These are phyloP conservation scores for Myripristis murdjan DNA, from an alignment of 2,797 vertebrate species.

Conservation along the genomic window DNA sequence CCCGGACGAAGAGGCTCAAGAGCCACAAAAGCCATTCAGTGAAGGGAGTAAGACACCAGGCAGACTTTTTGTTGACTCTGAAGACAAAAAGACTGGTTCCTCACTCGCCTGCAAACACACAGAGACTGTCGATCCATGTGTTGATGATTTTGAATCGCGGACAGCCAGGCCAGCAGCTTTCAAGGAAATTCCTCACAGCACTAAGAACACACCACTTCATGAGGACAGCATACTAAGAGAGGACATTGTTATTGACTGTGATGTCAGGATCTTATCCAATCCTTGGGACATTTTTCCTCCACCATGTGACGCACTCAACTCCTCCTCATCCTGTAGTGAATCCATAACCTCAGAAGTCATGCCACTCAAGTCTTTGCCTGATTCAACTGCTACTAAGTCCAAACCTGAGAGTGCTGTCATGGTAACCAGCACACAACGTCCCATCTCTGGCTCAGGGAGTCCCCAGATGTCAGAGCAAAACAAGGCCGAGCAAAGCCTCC, in stretches of 20 bases:
- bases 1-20: conserved; percentile 35
- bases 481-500: conserved; percentile 33
- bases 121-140: background rate
- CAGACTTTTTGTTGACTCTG: background rate
- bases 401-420: fast-evolving
- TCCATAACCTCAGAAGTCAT: conserved; percentile 23
- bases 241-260: background rate
- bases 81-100: background rate
- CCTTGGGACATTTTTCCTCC: conserved; percentile 73
- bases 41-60: background rate
- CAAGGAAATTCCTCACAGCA: background rate
- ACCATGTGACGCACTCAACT: conserved; percentile 20
- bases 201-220: background rate
- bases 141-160: conserved; percentile 6
- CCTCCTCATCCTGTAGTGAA: conserved; percentile 14
- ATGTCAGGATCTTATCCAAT: conserved; percentile 13
- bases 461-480: conserved; percentile 19
- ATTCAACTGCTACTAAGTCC: background rate
- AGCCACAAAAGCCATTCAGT: background rate
- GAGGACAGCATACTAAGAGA: conserved; percentile 16
- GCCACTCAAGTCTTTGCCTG: fast-evolving
- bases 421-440: conserved; percentile 40
- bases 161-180: background rate
- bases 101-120: background rate
- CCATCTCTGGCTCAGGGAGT: background rate